Evolutionary conservation across 2,797 vertebrate species (phyloP).

Genomic region (Harpagifer antarcticus): DNA sequence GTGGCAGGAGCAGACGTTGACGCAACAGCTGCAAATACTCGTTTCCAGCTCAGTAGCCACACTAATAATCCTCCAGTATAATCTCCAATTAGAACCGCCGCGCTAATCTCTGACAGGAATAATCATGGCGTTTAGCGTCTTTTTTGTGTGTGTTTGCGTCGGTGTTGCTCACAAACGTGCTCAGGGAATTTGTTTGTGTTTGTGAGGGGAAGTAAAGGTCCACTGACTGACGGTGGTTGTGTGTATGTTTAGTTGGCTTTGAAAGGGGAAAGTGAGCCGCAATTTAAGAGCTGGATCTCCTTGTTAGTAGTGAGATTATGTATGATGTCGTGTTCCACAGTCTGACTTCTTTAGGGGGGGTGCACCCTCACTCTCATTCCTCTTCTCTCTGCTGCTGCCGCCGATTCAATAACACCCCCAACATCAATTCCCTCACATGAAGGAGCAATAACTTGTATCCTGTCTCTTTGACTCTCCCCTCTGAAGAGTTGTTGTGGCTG

Average conservation of each 20-base stretch:
- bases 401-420: constrained; percentile 65
- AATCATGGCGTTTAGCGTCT: constrained; percentile 70
- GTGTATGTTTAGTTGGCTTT: constrained; percentile 38
- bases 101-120: constrained; percentile 83
- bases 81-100: constrained; percentile 86
- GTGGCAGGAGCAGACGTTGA: constrained; percentile 60
- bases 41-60: constrained; percentile 84
- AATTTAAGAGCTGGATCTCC: constrained; percentile 77
- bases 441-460: constrained; percentile 71
- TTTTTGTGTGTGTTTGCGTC: constrained; percentile 48
- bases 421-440: constrained; percentile 70
- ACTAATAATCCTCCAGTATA: constrained; percentile 87
- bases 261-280: constrained; percentile 59
- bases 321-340: constrained; percentile 73
- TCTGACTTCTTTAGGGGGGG: constrained; percentile 66
- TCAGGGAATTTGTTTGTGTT: constrained; percentile 41
- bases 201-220: constrained; percentile 58
- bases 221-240: constrained; percentile 60
- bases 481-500: constrained; percentile 54
- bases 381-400: constrained; percentile 30
- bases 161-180: constrained; percentile 54
- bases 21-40: constrained; percentile 81
- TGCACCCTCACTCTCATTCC: constrained; percentile 35
- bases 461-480: constrained; percentile 51
- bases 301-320: constrained; percentile 78